Percentiles rank a stretch among this genome's conserved stretches.
These are phyloP conservation scores for Apis laboriosa DNA, from an alignment of 1,140 invertebrate genomes.

Conservation along the genomic window DNA sequence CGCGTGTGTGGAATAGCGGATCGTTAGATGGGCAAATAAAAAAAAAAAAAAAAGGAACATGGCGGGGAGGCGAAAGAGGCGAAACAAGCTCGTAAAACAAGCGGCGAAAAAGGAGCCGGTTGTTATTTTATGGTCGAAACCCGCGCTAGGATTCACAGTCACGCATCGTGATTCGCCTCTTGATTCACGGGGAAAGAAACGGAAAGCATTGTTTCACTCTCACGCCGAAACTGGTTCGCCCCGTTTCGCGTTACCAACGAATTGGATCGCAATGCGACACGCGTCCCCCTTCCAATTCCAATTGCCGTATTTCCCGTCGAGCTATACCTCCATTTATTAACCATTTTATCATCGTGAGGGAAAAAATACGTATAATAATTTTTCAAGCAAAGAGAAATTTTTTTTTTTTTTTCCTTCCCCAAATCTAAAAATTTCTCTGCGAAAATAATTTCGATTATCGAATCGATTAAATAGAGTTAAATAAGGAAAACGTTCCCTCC, in stretches of 20 bases:
- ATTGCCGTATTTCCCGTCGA: not conserved
- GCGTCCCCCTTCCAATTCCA: not conserved
- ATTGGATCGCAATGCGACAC: constrained; percentile 17
- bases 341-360: too few species aligned
- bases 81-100: constrained; percentile 18
- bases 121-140: constrained; percentile 53
- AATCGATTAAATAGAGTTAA: too few species aligned
- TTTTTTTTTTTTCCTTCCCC: too few species aligned
- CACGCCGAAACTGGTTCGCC: constrained; percentile 46
- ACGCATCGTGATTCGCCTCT: constrained; percentile 57
- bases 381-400: too few species aligned
- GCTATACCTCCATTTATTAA: too few species aligned
- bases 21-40: not conserved
- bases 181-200: constrained; percentile 52
- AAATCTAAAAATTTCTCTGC: too few species aligned
- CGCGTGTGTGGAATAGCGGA: not conserved
- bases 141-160: constrained; percentile 56
- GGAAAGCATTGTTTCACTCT: constrained; percentile 60
- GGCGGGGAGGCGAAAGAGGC: not conserved
- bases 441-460: not conserved
- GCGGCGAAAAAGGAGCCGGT: constrained; percentile 24
- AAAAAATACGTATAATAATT: too few species aligned
- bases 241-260: constrained; percentile 20
- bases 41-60: too few species aligned
- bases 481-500: too few species aligned